phyloP scores from a whole-genome alignment of 2,888 invertebrate species.

The Stenchaetothrips biformis region DNA sequence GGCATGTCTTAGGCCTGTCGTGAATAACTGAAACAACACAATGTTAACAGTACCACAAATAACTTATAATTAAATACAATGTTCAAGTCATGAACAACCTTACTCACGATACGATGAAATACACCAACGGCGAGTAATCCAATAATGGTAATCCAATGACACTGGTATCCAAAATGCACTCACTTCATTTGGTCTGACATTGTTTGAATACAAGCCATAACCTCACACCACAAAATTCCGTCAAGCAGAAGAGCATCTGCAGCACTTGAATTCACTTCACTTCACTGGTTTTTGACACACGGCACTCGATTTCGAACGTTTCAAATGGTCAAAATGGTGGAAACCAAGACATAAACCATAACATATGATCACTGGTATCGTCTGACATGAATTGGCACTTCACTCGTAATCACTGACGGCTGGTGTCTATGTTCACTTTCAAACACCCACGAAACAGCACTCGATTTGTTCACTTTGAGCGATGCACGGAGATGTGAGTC shows the following conservation, averaged over 20 bases:
- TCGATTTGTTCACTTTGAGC: background rate
- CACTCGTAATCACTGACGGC: background rate
- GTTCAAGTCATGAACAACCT: background rate
- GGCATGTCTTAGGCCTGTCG: background rate
- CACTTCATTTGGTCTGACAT: background rate
- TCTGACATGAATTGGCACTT: background rate
- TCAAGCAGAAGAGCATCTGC: too few relatives aligned
- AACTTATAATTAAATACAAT: background rate
- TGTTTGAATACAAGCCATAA: background rate
- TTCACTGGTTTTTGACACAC: too few relatives aligned
- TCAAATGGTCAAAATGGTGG: too few relatives aligned
- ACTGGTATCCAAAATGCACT: background rate
- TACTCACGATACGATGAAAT: background rate
- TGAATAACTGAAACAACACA: background rate
- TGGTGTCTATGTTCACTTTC: background rate
- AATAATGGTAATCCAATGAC: slow-evolving; percentile 1
- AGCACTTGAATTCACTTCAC: too few relatives aligned
- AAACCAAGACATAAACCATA: background rate
- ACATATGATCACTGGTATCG: background rate
- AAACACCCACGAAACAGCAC: background rate
- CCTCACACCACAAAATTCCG: background rate
- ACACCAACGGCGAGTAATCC: background rate
- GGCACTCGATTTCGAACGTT: too few relatives aligned
- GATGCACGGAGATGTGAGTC: background rate
- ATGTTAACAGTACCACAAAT: background rate